Percentiles rank a stretch among this genome's conserved stretches.
Evolutionary conservation across 2,888 invertebrate species (phyloP).

Genomic region (Synanthedon tipuliformis): DNA sequence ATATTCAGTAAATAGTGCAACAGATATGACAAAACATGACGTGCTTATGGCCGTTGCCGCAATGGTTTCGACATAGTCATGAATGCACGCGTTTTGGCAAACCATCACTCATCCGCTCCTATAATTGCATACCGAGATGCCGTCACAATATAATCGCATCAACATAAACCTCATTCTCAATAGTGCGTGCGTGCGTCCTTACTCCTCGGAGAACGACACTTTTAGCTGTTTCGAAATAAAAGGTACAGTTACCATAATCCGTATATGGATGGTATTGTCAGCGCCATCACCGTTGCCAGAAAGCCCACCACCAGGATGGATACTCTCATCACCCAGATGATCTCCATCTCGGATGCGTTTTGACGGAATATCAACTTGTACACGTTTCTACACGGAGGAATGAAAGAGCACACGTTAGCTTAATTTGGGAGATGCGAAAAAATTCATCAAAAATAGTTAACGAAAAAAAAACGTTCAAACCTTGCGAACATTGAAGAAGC

Average conservation of each 20-base stretch:
- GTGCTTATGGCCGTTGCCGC: too few relatives aligned
- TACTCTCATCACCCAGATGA: slow-evolving; percentile 95
- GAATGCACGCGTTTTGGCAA: neutral
- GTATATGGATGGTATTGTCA: slow-evolving; percentile 97
- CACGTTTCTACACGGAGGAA: slow-evolving; percentile 79
- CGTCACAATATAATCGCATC: neutral
- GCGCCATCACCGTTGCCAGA: slow-evolving; percentile 93
- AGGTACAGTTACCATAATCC: slow-evolving; percentile 83
- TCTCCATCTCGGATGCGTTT: slow-evolving; percentile 96
- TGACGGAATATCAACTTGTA: slow-evolving; percentile 97
- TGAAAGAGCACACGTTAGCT: neutral
- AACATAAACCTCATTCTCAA: neutral
- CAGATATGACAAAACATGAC: too few relatives aligned
- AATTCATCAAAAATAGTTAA: too few relatives aligned
- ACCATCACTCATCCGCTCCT: neutral
- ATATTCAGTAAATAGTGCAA: too few relatives aligned
- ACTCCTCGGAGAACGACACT: too few relatives aligned
- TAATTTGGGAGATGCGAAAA: too few relatives aligned
- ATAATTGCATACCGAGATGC: neutral
- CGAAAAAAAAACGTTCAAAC: slow-evolving; percentile 9
- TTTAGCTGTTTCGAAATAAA: neutral
- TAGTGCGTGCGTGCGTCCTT: neutral
- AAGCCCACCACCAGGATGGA: slow-evolving; percentile 93
- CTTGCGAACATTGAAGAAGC: slow-evolving; percentile 98
- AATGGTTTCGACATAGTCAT: neutral